phyloP scores from a whole-genome alignment of 2,888 invertebrate species.

The Cataglyphis cursor region DNA sequence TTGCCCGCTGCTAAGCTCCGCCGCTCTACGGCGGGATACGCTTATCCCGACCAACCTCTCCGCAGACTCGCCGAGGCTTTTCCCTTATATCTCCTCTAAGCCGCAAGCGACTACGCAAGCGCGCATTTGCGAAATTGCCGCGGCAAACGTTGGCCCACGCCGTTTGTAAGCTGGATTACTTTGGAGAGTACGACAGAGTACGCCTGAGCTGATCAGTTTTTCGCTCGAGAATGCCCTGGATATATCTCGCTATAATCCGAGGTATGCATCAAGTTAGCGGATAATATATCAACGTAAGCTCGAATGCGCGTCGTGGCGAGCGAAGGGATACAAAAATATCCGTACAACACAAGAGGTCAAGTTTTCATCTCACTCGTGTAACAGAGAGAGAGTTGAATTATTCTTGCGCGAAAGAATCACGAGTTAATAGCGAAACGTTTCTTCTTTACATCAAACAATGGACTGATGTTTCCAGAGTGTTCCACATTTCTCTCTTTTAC shows the following conservation, averaged over 20 bases:
- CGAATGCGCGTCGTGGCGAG: background rate
- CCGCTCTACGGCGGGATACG: background rate
- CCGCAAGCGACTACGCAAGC: constrained; percentile 32
- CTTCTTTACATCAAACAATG: background rate
- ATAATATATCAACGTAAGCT: constrained; percentile 35
- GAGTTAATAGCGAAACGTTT: background rate
- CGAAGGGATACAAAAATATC: constrained; percentile 1
- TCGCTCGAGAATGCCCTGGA: constrained; percentile 28
- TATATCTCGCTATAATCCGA: constrained; percentile 27
- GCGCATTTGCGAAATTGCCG: constrained; percentile 55
- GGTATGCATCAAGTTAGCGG: constrained; percentile 28
- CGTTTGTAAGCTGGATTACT: constrained; percentile 56
- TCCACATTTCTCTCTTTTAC: constrained; percentile 3
- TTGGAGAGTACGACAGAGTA: constrained; percentile 11
- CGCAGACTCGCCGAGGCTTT: constrained; percentile 22
- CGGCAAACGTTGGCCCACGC: constrained; percentile 36
- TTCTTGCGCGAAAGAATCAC: background rate
- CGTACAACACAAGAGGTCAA: background rate
- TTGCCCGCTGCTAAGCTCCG: constrained; percentile 21
- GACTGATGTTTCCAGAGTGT: background rate
- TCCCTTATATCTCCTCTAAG: constrained; percentile 25
- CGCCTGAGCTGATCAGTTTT: constrained; percentile 50
- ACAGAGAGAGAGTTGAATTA: background rate
- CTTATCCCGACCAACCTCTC: constrained; percentile 26
- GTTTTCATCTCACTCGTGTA: background rate